phyloP scores from a whole-genome alignment of 2,797 vertebrate genomes.

The Syncerus caffer region DNA sequence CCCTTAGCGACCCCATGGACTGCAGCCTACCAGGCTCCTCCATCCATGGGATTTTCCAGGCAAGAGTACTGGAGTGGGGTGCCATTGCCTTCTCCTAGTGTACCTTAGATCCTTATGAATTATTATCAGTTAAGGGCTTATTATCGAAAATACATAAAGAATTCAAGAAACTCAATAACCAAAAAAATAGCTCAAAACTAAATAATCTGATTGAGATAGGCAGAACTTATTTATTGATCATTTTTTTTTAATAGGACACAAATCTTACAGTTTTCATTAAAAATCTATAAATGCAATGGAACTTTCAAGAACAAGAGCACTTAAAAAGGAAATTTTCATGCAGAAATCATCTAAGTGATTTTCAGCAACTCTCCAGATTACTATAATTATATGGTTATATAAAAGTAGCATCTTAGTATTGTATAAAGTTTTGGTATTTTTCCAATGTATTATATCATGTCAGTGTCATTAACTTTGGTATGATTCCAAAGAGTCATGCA shows the following conservation, averaged over 20 bases:
- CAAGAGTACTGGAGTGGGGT: too few relatives aligned
- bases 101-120: not conserved
- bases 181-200: not conserved
- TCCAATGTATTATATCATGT: not conserved
- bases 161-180: not conserved
- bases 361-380: not conserved
- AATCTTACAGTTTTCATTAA: conserved; percentile 6
- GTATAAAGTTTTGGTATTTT: conserved; percentile 8
- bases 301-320: not conserved
- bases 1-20: too few relatives aligned
- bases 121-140: not conserved
- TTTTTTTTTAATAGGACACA: not conserved
- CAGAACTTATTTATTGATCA: not conserved
- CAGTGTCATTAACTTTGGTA: not conserved
- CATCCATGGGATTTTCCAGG: too few relatives aligned
- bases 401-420: conserved; percentile 16
- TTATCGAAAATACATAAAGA: not conserved
- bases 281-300: not conserved
- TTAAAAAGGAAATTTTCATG: not conserved
- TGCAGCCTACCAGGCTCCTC: too few relatives aligned
- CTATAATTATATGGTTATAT: not conserved
- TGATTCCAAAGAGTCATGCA: not conserved
- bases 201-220: not conserved
- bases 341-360: not conserved
- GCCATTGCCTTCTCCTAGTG: too few relatives aligned